Conservation (phyloP, 2,113 vertebrate species). For the Gulo gulo region DNA sequence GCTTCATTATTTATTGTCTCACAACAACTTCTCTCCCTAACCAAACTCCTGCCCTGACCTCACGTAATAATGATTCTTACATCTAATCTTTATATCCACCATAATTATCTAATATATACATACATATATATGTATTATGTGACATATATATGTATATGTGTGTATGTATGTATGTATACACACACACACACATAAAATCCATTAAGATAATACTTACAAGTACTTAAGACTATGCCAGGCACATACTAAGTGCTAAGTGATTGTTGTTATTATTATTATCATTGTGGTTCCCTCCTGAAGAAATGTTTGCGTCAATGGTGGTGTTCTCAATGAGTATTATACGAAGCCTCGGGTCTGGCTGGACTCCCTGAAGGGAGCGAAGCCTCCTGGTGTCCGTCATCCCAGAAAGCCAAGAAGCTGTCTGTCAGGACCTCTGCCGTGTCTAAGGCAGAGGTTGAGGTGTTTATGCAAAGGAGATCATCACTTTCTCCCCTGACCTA, state of each 20-base stretch:
- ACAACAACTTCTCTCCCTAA: not conserved
- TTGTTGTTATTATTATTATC: not conserved
- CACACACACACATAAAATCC: not conserved
- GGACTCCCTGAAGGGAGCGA: too few species aligned
- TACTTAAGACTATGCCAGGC: not conserved
- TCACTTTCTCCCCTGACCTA: not conserved
- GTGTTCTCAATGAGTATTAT: not conserved
- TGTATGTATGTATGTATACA: too few species aligned
- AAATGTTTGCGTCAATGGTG: not conserved
- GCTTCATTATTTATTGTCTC: not conserved
- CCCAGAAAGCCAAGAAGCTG: not conserved
- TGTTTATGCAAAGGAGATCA: not conserved
- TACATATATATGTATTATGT: not conserved
- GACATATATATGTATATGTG: too few species aligned
- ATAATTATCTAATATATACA: not conserved
- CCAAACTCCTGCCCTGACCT: not conserved
- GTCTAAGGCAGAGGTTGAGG: not conserved
- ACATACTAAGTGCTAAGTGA: not conserved
- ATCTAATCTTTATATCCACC: not conserved
- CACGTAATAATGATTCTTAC: not conserved
- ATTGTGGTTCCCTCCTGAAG: not conserved
- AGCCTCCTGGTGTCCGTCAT: not conserved
- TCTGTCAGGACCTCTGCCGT: not conserved
- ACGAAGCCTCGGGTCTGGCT: not conserved
- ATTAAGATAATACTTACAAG: not conserved